These are phyloP conservation scores for Eilema caniola DNA, from an alignment of 2,888 invertebrate species.

Conservation along the genomic window DNA sequence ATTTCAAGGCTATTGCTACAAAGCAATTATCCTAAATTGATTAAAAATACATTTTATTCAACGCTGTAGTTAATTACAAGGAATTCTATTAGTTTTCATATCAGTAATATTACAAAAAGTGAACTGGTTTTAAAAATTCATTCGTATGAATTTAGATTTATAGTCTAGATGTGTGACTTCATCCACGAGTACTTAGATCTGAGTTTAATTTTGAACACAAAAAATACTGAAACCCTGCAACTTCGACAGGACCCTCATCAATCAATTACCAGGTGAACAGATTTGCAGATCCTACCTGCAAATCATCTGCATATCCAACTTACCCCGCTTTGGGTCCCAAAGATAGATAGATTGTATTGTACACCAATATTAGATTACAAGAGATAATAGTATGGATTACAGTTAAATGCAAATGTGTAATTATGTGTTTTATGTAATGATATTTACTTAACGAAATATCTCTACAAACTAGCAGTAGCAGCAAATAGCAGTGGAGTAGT, in stretches of 20 bases:
- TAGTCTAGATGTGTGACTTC: neutral
- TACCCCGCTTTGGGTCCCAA: too few relatives aligned
- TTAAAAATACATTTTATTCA: neutral
- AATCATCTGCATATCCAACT: too few relatives aligned
- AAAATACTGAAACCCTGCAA: too few relatives aligned
- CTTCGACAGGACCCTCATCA: too few relatives aligned
- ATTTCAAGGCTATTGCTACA: neutral
- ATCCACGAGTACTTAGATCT: too few relatives aligned
- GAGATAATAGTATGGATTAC: too few relatives aligned
- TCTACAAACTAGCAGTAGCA: neutral
- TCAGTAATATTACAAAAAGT: neutral
- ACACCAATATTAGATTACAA: too few relatives aligned
- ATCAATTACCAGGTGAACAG: too few relatives aligned
- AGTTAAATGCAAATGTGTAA: too few relatives aligned
- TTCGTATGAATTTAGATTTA: neutral
- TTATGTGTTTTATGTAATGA: neutral
- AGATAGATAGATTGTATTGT: too few relatives aligned
- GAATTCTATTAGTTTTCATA: neutral
- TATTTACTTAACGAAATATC: neutral
- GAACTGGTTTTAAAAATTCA: neutral
- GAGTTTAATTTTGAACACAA: too few relatives aligned
- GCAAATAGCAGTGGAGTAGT: neutral
- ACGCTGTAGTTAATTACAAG: neutral
- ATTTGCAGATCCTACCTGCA: too few relatives aligned
- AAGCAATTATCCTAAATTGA: neutral